Conservation (phyloP, 2,797 vertebrate species). For the Helicolenus hilgendorfi region DNA sequence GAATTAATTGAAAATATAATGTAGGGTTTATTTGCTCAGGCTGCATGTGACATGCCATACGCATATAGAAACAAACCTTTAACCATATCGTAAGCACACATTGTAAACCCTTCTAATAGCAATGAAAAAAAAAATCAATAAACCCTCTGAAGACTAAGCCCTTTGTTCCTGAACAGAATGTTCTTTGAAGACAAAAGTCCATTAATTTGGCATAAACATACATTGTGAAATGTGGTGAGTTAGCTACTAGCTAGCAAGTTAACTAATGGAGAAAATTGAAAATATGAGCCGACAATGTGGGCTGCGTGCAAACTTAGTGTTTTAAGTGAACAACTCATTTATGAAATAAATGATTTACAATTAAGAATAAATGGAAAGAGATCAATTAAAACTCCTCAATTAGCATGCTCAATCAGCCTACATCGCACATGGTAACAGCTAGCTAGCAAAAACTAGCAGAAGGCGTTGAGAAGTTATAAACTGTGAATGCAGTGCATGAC, state of each 20-base stretch:
- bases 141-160: not conserved
- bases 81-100: not conserved
- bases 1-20: not conserved
- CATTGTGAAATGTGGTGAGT: not conserved
- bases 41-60: too few species aligned
- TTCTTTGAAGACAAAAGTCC: not conserved
- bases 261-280: not conserved
- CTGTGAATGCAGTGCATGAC: too few species aligned
- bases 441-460: too few species aligned
- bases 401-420: not conserved
- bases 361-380: not conserved
- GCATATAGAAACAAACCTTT: too few species aligned
- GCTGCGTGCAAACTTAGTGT: not conserved
- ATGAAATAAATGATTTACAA: not conserved
- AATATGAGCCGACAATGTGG: not conserved
- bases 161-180: not conserved
- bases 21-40: too few species aligned
- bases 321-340: not conserved
- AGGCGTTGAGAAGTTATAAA: too few species aligned
- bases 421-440: too few species aligned
- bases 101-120: not conserved
- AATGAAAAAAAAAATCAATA: not conserved
- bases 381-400: not conserved
- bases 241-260: not conserved
- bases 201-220: not conserved